Evolutionary conservation across 2,113 vertebrate species (phyloP), one percentile per base, ranked within the genome.

Genomic region (Plectropomus leopardus): DNA sequence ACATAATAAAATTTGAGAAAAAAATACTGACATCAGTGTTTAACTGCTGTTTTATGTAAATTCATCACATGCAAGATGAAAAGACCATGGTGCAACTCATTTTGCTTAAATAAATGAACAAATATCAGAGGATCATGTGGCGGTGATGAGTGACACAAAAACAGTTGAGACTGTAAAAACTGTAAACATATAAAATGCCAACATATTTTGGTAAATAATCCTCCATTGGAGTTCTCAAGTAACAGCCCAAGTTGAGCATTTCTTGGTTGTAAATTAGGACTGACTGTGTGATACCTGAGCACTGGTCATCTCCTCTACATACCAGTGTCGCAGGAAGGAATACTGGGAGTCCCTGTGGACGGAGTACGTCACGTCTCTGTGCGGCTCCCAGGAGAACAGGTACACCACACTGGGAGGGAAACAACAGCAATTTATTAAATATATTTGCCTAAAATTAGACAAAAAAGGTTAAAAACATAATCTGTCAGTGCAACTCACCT

Each of bases 331-430:
- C 60, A 98, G 91, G 87, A 98, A 97, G 42, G 92, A 89, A 7
- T 95, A 92, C 15, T 90, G 84, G 1, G 94, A 92, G 64, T 95
- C 95, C 61, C 48, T 93, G 88, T 98, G 96, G 57, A 96, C 58
- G 6, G 96, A 93, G 91, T 93, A 97, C 19, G 94, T 95, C 76
- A 97, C 96, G 0, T 97, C 95, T 83, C 88, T 80, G 2, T 89
- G 92, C 1, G 97, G 97, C 36, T 97, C 95, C 94, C 95, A 96
- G 64, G 94, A 91, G 80, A 98, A 97, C 87, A 98, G 94, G 78
- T 97, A 91, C 69, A 97, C 94, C 4, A 96, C 88, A 48, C 97
- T 98, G 89, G 55, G 80, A 59, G 21, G 51, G 40, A 86, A 50
- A 69, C 2, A 40, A 54, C 10, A 40, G 23, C 0, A n/a, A 36